Evolutionary conservation across 2,113 vertebrate species (phyloP).

Genomic region (Gulo gulo): DNA sequence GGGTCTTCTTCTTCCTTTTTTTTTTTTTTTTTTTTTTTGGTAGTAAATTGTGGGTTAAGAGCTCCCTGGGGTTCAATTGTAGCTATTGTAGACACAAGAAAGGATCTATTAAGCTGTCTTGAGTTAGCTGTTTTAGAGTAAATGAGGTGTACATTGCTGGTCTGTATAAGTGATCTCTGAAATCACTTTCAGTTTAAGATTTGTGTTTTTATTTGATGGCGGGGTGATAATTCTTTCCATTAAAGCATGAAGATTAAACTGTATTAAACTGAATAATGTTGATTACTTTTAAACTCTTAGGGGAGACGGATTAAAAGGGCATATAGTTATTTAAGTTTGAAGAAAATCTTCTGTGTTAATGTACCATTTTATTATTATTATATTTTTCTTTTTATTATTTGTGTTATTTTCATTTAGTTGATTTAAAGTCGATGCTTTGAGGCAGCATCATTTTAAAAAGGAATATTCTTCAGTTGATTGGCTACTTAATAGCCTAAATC

Average conservation of each 20-base stretch:
- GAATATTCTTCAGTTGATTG: neutral
- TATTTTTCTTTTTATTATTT: slow-evolving; percentile 3
- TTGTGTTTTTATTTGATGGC: neutral
- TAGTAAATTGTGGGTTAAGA: neutral
- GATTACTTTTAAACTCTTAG: neutral
- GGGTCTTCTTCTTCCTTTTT: neutral
- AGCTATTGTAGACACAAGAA: neutral
- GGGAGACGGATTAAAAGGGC: neutral
- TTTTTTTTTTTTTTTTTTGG: neutral
- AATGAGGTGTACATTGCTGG: neutral
- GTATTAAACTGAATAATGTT: neutral
- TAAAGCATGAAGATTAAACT: neutral
- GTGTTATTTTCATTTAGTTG: slow-evolving; percentile 46
- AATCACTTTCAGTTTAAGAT: neutral
- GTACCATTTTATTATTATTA: neutral
- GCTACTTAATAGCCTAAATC: neutral
- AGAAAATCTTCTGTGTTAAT: neutral
- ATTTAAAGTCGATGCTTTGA: neutral
- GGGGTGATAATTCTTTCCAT: neutral
- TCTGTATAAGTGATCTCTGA: neutral
- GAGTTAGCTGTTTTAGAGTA: neutral
- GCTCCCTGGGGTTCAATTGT: neutral
- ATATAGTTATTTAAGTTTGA: neutral
- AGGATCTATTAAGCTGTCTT: neutral
- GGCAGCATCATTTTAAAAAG: neutral